phyloP scores from a whole-genome alignment of 2,888 invertebrate genomes.

The Pandemis corylana region DNA sequence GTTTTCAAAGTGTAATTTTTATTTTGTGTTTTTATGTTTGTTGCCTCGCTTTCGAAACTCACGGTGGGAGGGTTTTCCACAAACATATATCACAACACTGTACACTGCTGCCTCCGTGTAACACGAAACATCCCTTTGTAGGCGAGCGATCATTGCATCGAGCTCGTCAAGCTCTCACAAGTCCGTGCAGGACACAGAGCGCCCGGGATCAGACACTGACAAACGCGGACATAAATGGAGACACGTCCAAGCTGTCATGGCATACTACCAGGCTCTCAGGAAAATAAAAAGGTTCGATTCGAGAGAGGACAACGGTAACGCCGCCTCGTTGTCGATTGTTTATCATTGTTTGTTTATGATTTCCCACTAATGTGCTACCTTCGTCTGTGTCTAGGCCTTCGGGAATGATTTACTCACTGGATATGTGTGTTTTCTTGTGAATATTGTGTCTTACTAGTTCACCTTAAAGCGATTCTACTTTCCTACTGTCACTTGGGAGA shows the following conservation, averaged over 20 bases:
- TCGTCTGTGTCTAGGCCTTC: conserved; percentile 80
- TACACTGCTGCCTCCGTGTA: conserved; percentile 63
- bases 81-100: conserved; percentile 56
- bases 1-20: neutral
- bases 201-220: conserved; percentile 73
- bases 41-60: conserved; percentile 49
- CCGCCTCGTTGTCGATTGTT: conserved; percentile 74
- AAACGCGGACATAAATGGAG: conserved; percentile 91
- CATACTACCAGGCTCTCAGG: conserved; percentile 94
- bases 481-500: conserved; percentile 72
- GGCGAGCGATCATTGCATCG: conserved; percentile 82
- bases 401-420: conserved; percentile 77
- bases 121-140: conserved; percentile 79
- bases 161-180: conserved; percentile 79
- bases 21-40: conserved; percentile 15
- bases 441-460: conserved; percentile 78
- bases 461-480: conserved; percentile 70
- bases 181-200: conserved; percentile 77
- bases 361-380: conserved; percentile 76
- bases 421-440: conserved; percentile 78
- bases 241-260: conserved; percentile 94
- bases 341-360: conserved; percentile 75
- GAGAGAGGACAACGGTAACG: conserved; percentile 64
- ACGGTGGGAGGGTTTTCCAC: conserved; percentile 57
- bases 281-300: conserved; percentile 94